These are phyloP conservation scores for Sminthurides aquaticus DNA, from an alignment of 2,888 invertebrate genomes.

Conservation along the genomic window DNA sequence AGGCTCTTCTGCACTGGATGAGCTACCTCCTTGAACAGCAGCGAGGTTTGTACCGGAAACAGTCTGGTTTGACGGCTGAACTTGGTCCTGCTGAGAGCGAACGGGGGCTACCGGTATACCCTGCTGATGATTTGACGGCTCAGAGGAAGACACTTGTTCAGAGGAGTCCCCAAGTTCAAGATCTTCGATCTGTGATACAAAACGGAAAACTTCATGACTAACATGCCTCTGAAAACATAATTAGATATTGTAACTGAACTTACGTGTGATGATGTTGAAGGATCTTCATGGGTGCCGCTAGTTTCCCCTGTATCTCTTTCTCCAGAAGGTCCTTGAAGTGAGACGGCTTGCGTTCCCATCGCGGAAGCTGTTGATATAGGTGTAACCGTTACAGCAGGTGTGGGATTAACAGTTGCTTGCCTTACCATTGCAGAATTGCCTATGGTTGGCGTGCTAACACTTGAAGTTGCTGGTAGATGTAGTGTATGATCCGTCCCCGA, in stretches of 20 bases:
- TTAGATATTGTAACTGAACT: too few relatives aligned
- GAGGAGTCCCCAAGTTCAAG: conserved; percentile 42
- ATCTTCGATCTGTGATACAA: conserved; percentile 27
- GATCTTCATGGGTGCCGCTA: conserved; percentile 28
- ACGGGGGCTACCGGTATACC: conserved; percentile 38
- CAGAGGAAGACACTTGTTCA: conserved; percentile 40
- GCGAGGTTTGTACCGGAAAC: conserved; percentile 13
- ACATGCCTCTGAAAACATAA: neutral
- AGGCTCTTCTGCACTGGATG: conserved; percentile 47
- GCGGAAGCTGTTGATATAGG: conserved; percentile 23
- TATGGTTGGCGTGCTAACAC: conserved; percentile 20
- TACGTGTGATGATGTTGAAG: conserved; percentile 36
- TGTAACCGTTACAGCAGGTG: conserved; percentile 32
- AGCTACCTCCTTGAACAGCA: conserved; percentile 10
- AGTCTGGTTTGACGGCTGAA: conserved; percentile 21
- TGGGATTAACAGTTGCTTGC: conserved; percentile 38
- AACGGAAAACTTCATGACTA: too few relatives aligned
- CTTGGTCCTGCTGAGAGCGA: conserved; percentile 29
- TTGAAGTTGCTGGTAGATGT: conserved; percentile 32
- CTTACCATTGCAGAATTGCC: conserved; percentile 31
- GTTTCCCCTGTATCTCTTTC: conserved; percentile 14
- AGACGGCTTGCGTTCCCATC: conserved; percentile 12
- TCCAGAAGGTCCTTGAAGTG: conserved; percentile 8
- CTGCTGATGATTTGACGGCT: conserved; percentile 37
- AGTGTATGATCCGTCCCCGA: conserved; percentile 31